Percentiles rank a stretch among this genome's conserved stretches.
Evolutionary conservation across 2,797 vertebrate genomes (phyloP).

Genomic region (Acanthornis magna): DNA sequence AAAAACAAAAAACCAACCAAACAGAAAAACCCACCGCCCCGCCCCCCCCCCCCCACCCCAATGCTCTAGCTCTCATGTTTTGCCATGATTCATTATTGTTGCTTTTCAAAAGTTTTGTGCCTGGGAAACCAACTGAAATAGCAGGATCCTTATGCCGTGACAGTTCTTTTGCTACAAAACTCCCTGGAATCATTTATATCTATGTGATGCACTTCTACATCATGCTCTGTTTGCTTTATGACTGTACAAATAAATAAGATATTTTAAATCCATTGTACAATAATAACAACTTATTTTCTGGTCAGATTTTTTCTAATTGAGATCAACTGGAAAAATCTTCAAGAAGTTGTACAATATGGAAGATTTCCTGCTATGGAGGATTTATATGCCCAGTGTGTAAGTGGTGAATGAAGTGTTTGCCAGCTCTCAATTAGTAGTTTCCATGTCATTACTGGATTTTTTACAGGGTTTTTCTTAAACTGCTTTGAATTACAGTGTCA

Average conservation of each 20-base stretch:
- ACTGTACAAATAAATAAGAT: neutral
- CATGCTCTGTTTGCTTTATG: neutral
- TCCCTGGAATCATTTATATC: neutral
- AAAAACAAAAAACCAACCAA: too few species aligned
- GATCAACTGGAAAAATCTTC: neutral
- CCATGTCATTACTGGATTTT: slow-evolving; percentile 28
- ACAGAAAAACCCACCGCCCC: too few species aligned
- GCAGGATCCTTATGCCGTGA: neutral
- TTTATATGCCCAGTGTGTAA: neutral
- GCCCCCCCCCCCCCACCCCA: too few species aligned
- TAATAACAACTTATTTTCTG: neutral
- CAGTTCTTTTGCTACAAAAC: neutral
- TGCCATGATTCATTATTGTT: neutral
- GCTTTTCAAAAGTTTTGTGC: neutral
- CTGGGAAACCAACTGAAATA: neutral
- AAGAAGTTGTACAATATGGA: neutral
- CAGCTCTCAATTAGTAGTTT: slow-evolving; percentile 52
- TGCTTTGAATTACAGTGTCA: slow-evolving; percentile 9
- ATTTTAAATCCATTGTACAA: neutral
- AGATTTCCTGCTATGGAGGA: neutral
- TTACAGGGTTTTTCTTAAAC: slow-evolving; percentile 12
- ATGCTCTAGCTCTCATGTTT: neutral
- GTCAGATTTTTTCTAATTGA: neutral
- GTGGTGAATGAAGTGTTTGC: slow-evolving; percentile 28
- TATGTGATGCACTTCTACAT: neutral